A percentile compares a stretch with the other conserved stretches of the same genome.
phyloP scores from a whole-genome alignment of 2,113 vertebrate species.

The Bos javanicus region DNA sequence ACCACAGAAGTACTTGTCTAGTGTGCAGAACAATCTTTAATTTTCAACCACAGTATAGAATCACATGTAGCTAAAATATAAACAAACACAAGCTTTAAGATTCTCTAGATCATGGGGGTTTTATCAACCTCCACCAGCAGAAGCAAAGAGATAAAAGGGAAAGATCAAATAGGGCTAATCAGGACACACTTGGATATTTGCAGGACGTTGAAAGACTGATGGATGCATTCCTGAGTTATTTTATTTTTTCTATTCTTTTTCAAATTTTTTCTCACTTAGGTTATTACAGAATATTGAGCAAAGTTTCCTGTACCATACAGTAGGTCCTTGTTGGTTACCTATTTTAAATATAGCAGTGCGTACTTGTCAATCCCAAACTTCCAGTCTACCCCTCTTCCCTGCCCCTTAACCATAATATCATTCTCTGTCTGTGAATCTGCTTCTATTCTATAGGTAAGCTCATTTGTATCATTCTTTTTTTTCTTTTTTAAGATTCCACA shows the following conservation, averaged over 20 bases:
- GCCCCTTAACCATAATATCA: neutral
- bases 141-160: neutral
- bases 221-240: neutral
- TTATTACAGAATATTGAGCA: neutral
- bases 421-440: neutral
- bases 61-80: neutral
- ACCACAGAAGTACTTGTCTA: neutral
- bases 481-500: neutral
- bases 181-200: rapidly evolving
- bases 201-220: neutral
- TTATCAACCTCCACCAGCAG: neutral
- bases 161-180: too few species aligned
- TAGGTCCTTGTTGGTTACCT: neutral
- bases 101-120: neutral
- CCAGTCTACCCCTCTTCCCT: neutral
- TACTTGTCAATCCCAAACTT: neutral
- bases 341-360: neutral
- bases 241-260: neutral
- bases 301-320: neutral
- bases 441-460: neutral
- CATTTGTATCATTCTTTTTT: neutral
- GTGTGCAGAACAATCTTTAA: neutral
- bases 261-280: neutral
- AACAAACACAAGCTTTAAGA: neutral
- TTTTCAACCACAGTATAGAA: neutral